Conservation (phyloP, 2,888 invertebrate species). For the Leptopilina syphax region DNA sequence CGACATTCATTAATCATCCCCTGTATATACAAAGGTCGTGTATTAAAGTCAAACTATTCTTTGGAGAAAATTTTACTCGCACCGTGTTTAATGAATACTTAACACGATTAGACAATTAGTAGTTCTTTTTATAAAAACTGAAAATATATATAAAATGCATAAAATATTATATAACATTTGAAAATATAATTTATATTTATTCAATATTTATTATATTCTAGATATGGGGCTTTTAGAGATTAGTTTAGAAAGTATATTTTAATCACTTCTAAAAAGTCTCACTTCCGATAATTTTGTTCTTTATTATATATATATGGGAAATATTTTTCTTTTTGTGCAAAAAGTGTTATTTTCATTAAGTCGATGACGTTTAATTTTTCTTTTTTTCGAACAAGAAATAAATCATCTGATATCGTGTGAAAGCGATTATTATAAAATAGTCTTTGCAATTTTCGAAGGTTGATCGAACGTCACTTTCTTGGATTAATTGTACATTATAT, state of each 20-base stretch:
- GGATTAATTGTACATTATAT: slow-evolving; percentile 17
- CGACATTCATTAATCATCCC: slow-evolving; percentile 25
- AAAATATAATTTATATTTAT: neutral
- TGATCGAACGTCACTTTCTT: slow-evolving; percentile 25
- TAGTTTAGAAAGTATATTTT: neutral
- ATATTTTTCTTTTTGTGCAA: neutral
- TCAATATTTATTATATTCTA: neutral
- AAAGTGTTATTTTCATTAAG: neutral
- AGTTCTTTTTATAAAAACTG: neutral
- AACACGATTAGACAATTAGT: neutral
- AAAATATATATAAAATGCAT: neutral
- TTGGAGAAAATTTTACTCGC: neutral
- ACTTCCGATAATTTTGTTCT: slow-evolving; percentile 5
- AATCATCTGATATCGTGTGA: slow-evolving; percentile 16
- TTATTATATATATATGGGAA: neutral
- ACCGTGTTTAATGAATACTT: neutral
- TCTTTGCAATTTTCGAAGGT: slow-evolving; percentile 32
- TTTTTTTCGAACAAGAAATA: neutral
- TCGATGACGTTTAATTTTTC: no score
- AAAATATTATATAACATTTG: neutral
- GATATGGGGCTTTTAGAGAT: neutral
- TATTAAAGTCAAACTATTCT: slow-evolving; percentile 20
- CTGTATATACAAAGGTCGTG: neutral
- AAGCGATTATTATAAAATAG: slow-evolving; percentile 19
- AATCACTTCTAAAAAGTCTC: neutral